Percentiles rank a stretch among this genome's conserved stretches.
Evolutionary conservation across 2,797 vertebrate species (phyloP).

Genomic region (Premnoplex brunnescens): DNA sequence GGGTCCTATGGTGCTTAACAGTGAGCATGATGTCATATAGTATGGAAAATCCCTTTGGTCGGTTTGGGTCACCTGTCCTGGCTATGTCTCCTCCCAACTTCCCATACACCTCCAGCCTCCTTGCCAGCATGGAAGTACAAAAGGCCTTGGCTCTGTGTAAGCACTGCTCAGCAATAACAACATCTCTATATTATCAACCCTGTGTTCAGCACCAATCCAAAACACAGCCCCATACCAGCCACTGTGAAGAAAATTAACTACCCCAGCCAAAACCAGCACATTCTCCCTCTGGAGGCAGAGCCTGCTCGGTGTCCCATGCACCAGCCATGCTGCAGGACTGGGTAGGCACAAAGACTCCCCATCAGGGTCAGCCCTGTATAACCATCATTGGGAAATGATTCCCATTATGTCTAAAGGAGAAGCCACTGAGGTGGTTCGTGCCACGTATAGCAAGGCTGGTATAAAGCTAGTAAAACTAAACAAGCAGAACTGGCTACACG

Average conservation of each 20-base stretch:
- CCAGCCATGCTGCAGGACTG: neutral
- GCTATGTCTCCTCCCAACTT: neutral
- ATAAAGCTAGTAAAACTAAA: neutral
- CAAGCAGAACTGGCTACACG: neutral
- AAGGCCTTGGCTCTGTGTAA: neutral
- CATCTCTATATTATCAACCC: neutral
- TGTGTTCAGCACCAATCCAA: neutral
- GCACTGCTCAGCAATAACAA: neutral
- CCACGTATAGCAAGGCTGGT: neutral
- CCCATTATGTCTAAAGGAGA: neutral
- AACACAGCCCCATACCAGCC: neutral
- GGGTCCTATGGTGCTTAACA: neutral
- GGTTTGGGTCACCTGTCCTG: neutral
- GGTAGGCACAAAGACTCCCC: neutral
- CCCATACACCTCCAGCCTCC: neutral
- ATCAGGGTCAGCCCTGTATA: neutral
- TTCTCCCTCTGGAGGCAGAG: neutral
- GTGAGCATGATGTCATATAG: neutral
- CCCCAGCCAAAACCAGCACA: neutral
- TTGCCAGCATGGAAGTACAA: neutral
- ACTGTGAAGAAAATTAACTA: neutral
- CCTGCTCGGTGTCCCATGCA: accelerated
- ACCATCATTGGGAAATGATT: neutral
- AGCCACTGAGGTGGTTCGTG: neutral
- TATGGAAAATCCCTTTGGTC: neutral